Evolutionary conservation across 2,888 invertebrate species (phyloP).

Genomic region (Heliconius hortense): DNA sequence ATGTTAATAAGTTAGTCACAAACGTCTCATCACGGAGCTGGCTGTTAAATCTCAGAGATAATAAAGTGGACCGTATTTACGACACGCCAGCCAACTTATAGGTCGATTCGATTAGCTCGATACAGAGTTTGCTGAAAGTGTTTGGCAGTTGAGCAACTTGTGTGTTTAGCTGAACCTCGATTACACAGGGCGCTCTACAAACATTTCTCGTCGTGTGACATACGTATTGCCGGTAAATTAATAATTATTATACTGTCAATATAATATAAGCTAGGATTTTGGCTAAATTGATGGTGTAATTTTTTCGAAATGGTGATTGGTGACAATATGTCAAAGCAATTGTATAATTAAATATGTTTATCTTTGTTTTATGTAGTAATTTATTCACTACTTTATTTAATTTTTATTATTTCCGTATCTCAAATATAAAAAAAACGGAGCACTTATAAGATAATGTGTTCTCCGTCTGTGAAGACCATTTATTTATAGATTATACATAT

Average conservation of each 20-base stretch:
- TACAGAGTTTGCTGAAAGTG: constrained; percentile 64
- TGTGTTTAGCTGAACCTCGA: constrained; percentile 55
- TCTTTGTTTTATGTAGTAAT: too few relatives aligned
- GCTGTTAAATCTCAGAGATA: constrained; percentile 63
- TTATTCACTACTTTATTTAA: too few relatives aligned
- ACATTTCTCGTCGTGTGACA: constrained; percentile 43
- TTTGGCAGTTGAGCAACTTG: constrained; percentile 58
- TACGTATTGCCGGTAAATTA: constrained; percentile 39
- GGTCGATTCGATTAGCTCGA: constrained; percentile 70
- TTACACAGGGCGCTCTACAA: constrained; percentile 48
- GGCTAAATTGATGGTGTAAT: background rate
- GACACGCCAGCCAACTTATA: constrained; percentile 62
- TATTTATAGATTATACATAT: too few relatives aligned
- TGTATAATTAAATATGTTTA: too few relatives aligned
- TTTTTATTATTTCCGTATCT: too few relatives aligned
- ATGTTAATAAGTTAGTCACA: constrained; percentile 40
- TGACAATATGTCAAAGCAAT: too few relatives aligned
- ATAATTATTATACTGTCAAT: constrained; percentile 11
- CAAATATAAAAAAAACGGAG: too few relatives aligned
- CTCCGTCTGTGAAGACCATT: too few relatives aligned
- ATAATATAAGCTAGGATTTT: background rate
- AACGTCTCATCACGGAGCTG: constrained; percentile 46
- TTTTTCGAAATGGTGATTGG: background rate
- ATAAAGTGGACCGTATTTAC: constrained; percentile 68
- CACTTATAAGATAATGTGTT: too few relatives aligned